These are phyloP conservation scores for Penaeus monodon DNA, from an alignment of 2,888 invertebrate genomes.

Conservation along the genomic window DNA sequence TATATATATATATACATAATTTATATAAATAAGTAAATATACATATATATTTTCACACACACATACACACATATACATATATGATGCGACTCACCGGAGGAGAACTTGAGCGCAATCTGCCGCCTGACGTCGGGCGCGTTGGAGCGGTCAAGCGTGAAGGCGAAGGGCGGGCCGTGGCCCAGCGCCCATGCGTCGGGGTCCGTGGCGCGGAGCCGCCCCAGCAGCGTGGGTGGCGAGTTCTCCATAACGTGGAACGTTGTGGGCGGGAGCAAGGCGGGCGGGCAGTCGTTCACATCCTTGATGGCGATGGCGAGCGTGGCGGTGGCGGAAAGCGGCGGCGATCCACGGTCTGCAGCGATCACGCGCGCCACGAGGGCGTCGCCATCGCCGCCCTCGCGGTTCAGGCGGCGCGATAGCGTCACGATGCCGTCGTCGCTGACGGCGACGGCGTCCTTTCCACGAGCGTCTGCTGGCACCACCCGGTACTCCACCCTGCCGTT, in stretches of 20 bases:
- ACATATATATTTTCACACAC: no score
- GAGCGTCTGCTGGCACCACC: no score
- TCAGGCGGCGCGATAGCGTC: neutral
- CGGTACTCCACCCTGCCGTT: no score
- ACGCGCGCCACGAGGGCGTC: neutral
- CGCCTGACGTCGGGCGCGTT: constrained; percentile 14
- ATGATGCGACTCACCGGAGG: constrained; percentile 10
- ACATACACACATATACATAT: no score
- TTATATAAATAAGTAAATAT: no score
- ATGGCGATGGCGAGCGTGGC: constrained; percentile 2
- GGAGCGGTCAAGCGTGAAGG: constrained; percentile 20
- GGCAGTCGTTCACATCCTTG: constrained; percentile 18
- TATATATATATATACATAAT: no score
- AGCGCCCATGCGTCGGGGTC: constrained; percentile 45
- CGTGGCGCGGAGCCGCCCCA: constrained; percentile 32
- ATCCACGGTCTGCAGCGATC: neutral
- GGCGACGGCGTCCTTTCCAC: neutral
- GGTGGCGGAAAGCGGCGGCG: constrained; percentile 5
- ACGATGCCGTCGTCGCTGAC: neutral
- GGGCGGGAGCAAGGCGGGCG: constrained; percentile 1
- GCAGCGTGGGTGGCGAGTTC: neutral
- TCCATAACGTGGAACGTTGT: neutral
- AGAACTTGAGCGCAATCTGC: constrained; percentile 11
- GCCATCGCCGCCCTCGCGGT: constrained; percentile 1
- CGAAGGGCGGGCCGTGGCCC: constrained; percentile 49